Evolutionary conservation across 1,140 invertebrate species (phyloP).

Genomic region (Heliothis subflexa): DNA sequence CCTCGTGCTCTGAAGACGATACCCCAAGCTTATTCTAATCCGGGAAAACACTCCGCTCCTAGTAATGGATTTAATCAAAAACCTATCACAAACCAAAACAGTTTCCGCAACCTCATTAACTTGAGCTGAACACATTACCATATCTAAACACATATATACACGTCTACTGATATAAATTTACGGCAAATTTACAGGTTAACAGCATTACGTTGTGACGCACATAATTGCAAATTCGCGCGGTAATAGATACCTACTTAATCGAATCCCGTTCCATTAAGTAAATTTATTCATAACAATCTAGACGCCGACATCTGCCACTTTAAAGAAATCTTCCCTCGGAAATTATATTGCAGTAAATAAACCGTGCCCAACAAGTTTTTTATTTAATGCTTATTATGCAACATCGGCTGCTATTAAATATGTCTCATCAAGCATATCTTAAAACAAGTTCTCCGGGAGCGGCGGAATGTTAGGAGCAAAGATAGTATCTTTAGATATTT

Average conservation of each 20-base stretch:
- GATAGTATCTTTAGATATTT: conserved; percentile 8
- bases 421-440: conserved; percentile 38
- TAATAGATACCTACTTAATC: conserved; percentile 52
- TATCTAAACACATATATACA: conserved; percentile 16
- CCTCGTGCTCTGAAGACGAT: not conserved
- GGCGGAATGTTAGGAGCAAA: not conserved
- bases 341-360: conserved; percentile 38
- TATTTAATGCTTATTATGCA: conserved; percentile 29
- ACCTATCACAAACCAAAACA: conserved; percentile 36
- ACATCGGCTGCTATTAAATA: conserved; percentile 36
- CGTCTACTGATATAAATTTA: conserved; percentile 9
- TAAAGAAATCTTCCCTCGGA: conserved; percentile 18
- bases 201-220: conserved; percentile 21
- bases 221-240: conserved; percentile 46
- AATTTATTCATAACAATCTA: conserved; percentile 52
- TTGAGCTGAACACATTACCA: conserved; percentile 39
- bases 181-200: conserved; percentile 23
- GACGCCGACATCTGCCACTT: conserved; percentile 32
- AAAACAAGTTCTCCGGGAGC: not conserved
- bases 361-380: conserved; percentile 23
- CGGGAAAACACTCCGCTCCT: conserved; percentile 13
- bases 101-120: conserved; percentile 33
- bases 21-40: conserved; percentile 19
- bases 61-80: conserved; percentile 37
- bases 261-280: conserved; percentile 47